Percentiles rank a stretch among this genome's conserved stretches.
These are phyloP conservation scores for Plagiodera versicolora DNA, from an alignment of 2,888 invertebrate genomes.

Conservation along the genomic window DNA sequence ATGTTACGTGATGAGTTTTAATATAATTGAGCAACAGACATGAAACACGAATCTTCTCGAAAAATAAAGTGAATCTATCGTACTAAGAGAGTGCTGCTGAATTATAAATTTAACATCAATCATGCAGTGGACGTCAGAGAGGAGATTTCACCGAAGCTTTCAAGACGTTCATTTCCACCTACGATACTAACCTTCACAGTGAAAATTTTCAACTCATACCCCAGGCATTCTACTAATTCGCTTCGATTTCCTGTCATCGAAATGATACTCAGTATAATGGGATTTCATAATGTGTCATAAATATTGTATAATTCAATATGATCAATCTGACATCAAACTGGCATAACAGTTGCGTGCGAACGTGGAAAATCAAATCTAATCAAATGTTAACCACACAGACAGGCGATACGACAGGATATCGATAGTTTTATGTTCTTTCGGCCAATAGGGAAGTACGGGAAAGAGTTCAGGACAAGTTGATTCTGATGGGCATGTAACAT, in stretches of 20 bases:
- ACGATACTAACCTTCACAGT: no score
- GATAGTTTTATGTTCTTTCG: slow-evolving; percentile 34
- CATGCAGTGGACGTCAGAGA: no score
- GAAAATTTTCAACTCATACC: no score
- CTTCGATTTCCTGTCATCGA: slow-evolving; percentile 5
- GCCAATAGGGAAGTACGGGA: slow-evolving; percentile 23
- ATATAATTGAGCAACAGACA: no score
- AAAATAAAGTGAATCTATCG: no score
- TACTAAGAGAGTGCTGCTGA: no score
- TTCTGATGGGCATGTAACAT: slow-evolving; percentile 16
- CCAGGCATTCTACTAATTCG: not conserved
- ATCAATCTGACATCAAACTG: slow-evolving; percentile 32
- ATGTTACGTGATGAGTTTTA: no score
- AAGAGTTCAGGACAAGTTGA: slow-evolving; percentile 13
- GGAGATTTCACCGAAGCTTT: no score
- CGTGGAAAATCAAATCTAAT: slow-evolving; percentile 38
- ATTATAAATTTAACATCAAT: no score
- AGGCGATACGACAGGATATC: slow-evolving; percentile 35
- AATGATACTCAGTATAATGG: not conserved
- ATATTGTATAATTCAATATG: slow-evolving; percentile 31
- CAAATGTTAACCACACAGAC: slow-evolving; percentile 39
- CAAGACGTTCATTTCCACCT: no score
- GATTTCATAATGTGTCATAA: slow-evolving; percentile 4
- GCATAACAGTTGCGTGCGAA: slow-evolving; percentile 38
- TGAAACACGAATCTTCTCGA: no score